phyloP scores from a whole-genome alignment of 2,797 vertebrate genomes.

The Ctenopoma multispine region DNA sequence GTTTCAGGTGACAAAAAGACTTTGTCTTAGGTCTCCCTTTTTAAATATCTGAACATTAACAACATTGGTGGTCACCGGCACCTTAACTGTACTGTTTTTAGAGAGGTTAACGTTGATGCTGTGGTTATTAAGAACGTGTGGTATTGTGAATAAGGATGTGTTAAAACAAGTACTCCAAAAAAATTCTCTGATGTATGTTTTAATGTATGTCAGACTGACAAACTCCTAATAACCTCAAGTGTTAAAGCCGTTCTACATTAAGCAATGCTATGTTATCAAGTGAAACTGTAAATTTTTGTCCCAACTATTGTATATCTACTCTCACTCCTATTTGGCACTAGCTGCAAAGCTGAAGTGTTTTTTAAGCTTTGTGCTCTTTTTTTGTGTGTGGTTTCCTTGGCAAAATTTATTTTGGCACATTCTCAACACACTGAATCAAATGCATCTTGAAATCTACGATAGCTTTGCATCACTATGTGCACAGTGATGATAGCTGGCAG shows the following conservation, averaged over 20 bases:
- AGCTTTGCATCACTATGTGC: constrained; percentile 3
- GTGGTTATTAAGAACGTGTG: constrained; percentile 24
- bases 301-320: neutral
- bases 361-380: neutral
- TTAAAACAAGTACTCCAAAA: constrained; percentile 24
- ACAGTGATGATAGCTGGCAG: neutral
- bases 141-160: constrained; percentile 1
- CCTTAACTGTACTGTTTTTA: neutral
- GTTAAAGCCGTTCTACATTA: neutral
- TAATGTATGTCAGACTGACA: constrained; percentile 6
- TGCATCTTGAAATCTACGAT: neutral
- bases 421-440: neutral
- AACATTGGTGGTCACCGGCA: neutral
- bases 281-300: neutral
- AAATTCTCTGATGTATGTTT: constrained; percentile 18
- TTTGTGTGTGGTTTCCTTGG: neutral
- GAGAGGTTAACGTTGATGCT: constrained; percentile 2
- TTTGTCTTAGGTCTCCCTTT: neutral
- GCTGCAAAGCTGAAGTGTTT: neutral
- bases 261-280: neutral
- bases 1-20: neutral
- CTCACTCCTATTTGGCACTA: neutral
- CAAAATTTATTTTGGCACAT: neutral
- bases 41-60: neutral
- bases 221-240: neutral